phyloP scores from a whole-genome alignment of 1,140 invertebrate genomes.

The Scylla paramamosain region DNA sequence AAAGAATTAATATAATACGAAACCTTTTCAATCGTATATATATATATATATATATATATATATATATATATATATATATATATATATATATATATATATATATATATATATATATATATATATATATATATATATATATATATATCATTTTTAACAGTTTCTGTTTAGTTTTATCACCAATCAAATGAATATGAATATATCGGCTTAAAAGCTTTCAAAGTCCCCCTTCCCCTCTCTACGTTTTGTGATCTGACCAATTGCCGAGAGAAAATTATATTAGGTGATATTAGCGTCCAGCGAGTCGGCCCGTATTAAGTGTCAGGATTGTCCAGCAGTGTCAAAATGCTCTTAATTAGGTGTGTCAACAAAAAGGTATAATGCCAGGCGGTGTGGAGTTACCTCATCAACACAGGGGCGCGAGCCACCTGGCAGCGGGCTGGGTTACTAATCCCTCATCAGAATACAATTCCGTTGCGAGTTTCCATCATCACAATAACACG shows the following conservation, averaged over 20 bases:
- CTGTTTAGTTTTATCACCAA: background rate
- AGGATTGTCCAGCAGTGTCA: background rate
- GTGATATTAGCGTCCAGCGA: slow-evolving; percentile 6
- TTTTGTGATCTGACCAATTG: background rate
- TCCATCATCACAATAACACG: background rate
- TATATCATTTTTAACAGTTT: background rate
- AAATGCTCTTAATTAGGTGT: slow-evolving; percentile 5
- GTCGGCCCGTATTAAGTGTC: background rate
- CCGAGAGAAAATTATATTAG: background rate
- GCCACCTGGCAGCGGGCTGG: background rate
- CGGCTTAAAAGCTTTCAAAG: background rate
- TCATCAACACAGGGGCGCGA: background rate
- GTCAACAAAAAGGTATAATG: background rate
- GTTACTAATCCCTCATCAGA: slow-evolving; percentile 27
- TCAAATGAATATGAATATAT: background rate
- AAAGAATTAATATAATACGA: too few relatives aligned
- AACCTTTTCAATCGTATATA: background rate
- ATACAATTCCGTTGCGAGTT: background rate
- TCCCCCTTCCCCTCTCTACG: background rate
- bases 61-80: slow-evolving; percentile 50
- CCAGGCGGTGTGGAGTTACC: background rate
- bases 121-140: slow-evolving; percentile 31
- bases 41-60: background rate
- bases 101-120: slow-evolving; percentile 50
- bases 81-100: slow-evolving; percentile 47